Evolutionary conservation across 2,113 vertebrate genomes (phyloP), one percentile per base, ranked within the genome.

Genomic region (Hiodon tergisus): DNA sequence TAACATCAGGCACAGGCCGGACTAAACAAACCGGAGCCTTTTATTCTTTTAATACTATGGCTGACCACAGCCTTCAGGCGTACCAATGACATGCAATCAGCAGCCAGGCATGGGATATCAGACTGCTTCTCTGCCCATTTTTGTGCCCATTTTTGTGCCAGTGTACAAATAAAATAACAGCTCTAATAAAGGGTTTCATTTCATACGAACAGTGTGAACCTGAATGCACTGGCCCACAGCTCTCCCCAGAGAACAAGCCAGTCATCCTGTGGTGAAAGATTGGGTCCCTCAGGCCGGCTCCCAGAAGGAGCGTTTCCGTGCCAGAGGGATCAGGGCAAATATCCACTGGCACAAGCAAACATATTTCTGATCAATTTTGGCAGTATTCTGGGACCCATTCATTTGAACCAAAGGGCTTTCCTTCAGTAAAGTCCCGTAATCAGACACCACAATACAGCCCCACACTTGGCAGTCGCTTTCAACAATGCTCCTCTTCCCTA

Each of bases 401-500:
- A 70, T 63, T 31, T 31, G 31, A 31, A 31, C 55, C 4, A 52
- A 16, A 50, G 54, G 52, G 68, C 79, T 88, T 86, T 84, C 84
- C 83, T 17, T 73, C 79, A 67, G 72, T 78, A 16, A 46, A 8
- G 61, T 70, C 75, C 68, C 9, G 70, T 54, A 71, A 52, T 59
- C 53, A 53, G 52, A 76, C 59, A 71, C 68, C 60, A 71, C 75
- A 69, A 76, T 78, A 16, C 60, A 73, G 57, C 31, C 5, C 16
- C 47, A 8, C 10, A 69, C 57, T 81, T 79, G 75, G 79, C 69
- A 68, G 2, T 59, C 57, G 76, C 17, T 70, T 71, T 53, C 67
- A 58, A 79, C 77, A 84, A 78, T 80, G 78, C 63, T 78, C 55
- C n/a, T 54, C 81, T 87, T 87, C 74, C 85, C 78, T 66, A 73